Base-by-base conservation (phyloP, 2,113 vertebrate genomes). In the Artemisiospiza belli region DNA sequence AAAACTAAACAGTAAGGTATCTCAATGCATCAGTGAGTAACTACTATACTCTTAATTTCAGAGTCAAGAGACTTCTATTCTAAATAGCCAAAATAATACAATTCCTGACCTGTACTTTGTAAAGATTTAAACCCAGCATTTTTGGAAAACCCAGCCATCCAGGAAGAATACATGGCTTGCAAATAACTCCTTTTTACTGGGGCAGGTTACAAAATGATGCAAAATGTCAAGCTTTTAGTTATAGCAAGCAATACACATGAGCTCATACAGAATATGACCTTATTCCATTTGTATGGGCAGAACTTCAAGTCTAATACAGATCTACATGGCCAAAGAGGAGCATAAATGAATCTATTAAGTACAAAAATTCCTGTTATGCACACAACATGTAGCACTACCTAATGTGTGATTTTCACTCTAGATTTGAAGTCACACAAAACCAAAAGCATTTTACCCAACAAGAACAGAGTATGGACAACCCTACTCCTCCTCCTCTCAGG, bases 391-490 rank as follows among this genome's bases (percentile, higher is more conserved):
- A 80, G 47, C 41, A 54, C 28, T 85, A 82, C 3, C 23, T 61
- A 62, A 49, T 16, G 17, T 19, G 49, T 78, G 63, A 79, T 77
- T 86, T 86, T 77, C 55, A 49, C 33, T 49, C 11, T 25, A 78
- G 39, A 70, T 67, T 51, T 74, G 27, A 80, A 86, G 47, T 19
- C 10, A 51, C 19, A 59, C 6, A 62, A 85, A 75, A 1, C 1
- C 31, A 79, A 54, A 86, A 78, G 11, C 15, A 17, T 20, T 83
- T 74, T 18, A 78, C 24, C 55, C 59, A 69, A 37, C 25, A 91
- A 76, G 67, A 90, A 52, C 0, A 1, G 13, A 3, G 1, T 18
- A 33, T 0, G 2, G 24, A n/a, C 43, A 44, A 41, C 23, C 44
- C 51, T 24, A 21, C 39, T 67, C 47, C 21, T 68, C 22, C 47